phyloP scores from a whole-genome alignment of 2,797 vertebrate species.

The Neosilurus hyrtlii region DNA sequence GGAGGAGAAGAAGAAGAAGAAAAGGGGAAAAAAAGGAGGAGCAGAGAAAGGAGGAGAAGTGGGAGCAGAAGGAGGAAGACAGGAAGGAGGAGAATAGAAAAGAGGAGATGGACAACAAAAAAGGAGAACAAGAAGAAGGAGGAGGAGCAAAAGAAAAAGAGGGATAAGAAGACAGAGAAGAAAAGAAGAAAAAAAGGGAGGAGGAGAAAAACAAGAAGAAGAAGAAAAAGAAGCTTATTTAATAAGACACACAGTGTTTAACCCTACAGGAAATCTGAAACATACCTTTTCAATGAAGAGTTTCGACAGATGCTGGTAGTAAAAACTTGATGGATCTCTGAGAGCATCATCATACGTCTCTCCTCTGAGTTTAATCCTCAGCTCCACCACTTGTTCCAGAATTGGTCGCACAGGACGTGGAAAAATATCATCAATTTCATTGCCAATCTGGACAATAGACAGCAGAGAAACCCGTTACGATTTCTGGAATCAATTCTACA shows the following conservation, averaged over 20 bases:
- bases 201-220: too few relatives aligned
- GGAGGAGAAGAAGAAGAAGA: too few relatives aligned
- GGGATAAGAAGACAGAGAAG: too few relatives aligned
- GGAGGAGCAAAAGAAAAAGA: too few relatives aligned
- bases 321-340: slow-evolving; percentile 72
- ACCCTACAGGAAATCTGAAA: neutral
- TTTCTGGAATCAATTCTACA: neutral
- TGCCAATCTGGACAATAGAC: slow-evolving; percentile 74
- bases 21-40: too few relatives aligned
- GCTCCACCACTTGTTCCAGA: slow-evolving; percentile 82
- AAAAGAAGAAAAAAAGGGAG: too few relatives aligned
- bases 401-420: slow-evolving; percentile 64
- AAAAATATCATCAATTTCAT: slow-evolving; percentile 78
- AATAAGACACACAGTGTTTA: neutral
- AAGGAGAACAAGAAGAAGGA: too few relatives aligned
- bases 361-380: slow-evolving; percentile 80
- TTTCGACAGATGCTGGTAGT: slow-evolving; percentile 75
- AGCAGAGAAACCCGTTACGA: neutral
- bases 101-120: too few relatives aligned
- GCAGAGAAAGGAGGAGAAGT: too few relatives aligned
- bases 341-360: slow-evolving; percentile 78
- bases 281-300: slow-evolving; percentile 81
- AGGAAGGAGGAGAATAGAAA: too few relatives aligned
- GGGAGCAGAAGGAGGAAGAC: too few relatives aligned
- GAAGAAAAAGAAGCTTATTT: too few relatives aligned